Evolutionary conservation across 2,113 vertebrate genomes (phyloP), one percentile per base, ranked within the genome.

Genomic region (Synchiropus splendidus): DNA sequence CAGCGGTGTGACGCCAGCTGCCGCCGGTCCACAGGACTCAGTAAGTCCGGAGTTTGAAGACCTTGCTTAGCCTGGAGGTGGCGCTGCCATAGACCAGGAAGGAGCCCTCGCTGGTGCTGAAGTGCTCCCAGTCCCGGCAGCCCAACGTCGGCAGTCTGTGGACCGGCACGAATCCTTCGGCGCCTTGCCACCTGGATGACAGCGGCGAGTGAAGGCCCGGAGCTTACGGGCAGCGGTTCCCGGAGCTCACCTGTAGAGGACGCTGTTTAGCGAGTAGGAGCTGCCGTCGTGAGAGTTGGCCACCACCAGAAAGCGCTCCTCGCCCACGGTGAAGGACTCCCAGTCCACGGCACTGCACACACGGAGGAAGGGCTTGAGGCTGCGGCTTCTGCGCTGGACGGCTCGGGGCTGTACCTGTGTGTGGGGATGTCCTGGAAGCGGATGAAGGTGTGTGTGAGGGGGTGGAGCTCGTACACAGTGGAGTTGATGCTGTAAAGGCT

Each of bases 301-400:
- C 0, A 97, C 95, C 30, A 94, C 89, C 69, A 98, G 68, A 52
- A 94, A 98, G 43, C 84, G 88, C 42, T 98, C 91, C 0, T 93
- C 90, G 54, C 92, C 95, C 31, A 98, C 72, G 0, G 89, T 92
- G 72, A 98, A 98, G 75, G 92, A 98, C 74, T 98, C 95, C 95
- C 95, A 98, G 70, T 98, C 95, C 67, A 97, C 79, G 1, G 94
- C 95, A 4, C 94, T 98, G 75, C 31, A 36, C 27, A 43, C 2
- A 8, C 4, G 21, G 21, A 27, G 4, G 21, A 27, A 27, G 21
- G 21, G 4, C 4, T 27, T 27, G 21, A 5, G 21, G 21, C 8
- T 8, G 8, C 8, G 21, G 21, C 4, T 27, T 27, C 21, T 5
- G 4, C 4, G 4, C 21, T 27, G 4, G 21, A 37, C 13, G 16